These are phyloP conservation scores for Gallinago nigripennis DNA, from an alignment of 2,797 vertebrate genomes.

Conservation along the genomic window DNA sequence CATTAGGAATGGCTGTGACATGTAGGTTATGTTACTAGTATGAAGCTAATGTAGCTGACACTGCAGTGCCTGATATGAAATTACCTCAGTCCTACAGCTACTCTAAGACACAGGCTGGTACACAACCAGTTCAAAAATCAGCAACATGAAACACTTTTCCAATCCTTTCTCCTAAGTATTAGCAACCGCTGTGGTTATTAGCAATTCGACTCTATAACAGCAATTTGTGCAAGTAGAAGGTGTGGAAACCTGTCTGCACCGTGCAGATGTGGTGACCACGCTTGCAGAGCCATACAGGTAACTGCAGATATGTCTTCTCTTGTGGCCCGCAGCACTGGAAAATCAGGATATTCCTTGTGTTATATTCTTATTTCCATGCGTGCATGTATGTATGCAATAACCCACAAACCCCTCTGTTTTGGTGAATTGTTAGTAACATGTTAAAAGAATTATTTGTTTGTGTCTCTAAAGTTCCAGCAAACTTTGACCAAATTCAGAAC, in stretches of 20 bases:
- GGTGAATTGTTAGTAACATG: not conserved
- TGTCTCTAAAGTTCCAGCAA: not conserved
- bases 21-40: not conserved
- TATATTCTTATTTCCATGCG: not conserved
- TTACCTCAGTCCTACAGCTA: not conserved
- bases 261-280: rapidly evolving
- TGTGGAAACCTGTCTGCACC: not conserved
- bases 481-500: not conserved
- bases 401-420: not conserved
- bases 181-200: not conserved
- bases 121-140: not conserved
- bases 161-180: not conserved
- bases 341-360: not conserved
- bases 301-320: not conserved
- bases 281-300: not conserved
- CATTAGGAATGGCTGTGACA: not conserved
- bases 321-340: not conserved
- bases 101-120: not conserved
- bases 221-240: not conserved
- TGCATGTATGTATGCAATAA: not conserved
- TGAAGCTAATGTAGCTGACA: not conserved
- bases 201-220: not conserved
- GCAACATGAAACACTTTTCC: not conserved
- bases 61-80: not conserved
- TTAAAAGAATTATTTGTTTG: not conserved